Conservation (phyloP, 2,797 vertebrate genomes). For the Sebastes nivosus region DNA sequence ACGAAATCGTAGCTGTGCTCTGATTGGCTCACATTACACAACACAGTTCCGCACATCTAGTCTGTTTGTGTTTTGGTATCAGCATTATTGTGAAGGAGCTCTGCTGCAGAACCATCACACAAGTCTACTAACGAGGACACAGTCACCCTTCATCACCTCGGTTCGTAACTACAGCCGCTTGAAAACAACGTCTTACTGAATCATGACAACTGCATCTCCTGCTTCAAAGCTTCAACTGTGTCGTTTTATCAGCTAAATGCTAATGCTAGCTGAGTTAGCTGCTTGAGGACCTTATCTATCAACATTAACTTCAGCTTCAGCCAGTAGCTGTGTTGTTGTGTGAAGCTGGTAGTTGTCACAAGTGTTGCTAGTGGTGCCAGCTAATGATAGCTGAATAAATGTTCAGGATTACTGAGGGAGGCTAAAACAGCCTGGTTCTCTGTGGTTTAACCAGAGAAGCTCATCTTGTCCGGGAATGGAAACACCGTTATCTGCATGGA, state of each 20-base stretch:
- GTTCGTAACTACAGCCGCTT: slow-evolving; percentile 47
- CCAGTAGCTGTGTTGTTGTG: neutral
- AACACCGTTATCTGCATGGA: neutral
- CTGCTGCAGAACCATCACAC: slow-evolving; percentile 8
- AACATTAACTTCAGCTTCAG: slow-evolving; percentile 22
- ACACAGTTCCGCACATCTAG: slow-evolving; percentile 49
- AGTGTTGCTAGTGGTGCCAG: neutral
- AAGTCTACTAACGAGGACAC: neutral
- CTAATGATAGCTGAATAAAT: neutral
- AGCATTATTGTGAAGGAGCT: slow-evolving; percentile 39
- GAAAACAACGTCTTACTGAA: neutral
- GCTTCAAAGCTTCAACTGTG: neutral
- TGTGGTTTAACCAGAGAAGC: neutral
- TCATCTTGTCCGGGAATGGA: neutral
- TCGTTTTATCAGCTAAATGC: slow-evolving; percentile 43
- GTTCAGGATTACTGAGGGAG: neutral
- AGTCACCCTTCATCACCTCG: neutral
- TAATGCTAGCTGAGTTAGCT: slow-evolving; percentile 60
- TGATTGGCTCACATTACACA: slow-evolving; percentile 65
- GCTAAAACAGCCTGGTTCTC: neutral
- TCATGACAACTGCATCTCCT: neutral
- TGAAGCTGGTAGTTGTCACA: slow-evolving; percentile 16
- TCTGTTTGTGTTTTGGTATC: slow-evolving; percentile 74
- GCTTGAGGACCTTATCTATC: slow-evolving; percentile 3
- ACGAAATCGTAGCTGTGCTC: neutral